Conservation (phyloP, 92 coral and sea anemone species). For the Bergia sp. region DNA sequence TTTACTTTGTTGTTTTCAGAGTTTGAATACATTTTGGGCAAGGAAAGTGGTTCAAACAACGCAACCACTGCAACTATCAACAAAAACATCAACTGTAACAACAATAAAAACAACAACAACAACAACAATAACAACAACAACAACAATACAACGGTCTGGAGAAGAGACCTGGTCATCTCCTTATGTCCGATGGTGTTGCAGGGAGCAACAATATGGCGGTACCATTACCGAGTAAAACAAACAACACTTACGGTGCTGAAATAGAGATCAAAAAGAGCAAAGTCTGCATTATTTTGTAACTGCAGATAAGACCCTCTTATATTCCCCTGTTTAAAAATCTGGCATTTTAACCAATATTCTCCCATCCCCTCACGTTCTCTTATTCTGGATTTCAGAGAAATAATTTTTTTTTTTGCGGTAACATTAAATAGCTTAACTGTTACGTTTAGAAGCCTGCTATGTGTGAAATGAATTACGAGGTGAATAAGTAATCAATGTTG, state of each 20-base stretch:
- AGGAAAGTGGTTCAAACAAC: neutral
- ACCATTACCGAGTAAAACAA: neutral
- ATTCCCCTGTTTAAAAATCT: too few relatives aligned
- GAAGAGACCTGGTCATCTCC: neutral
- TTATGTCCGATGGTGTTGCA: neutral
- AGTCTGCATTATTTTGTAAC: neutral
- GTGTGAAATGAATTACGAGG: too few relatives aligned
- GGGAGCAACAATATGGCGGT: neutral
- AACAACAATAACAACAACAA: constrained; percentile 1
- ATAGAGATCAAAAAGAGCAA: neutral
- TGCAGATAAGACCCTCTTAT: too few relatives aligned
- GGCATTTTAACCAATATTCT: too few relatives aligned
- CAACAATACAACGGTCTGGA: neutral
- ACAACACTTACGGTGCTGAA: neutral
- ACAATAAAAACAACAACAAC: neutral
- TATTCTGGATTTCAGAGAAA: too few relatives aligned
- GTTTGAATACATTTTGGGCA: neutral
- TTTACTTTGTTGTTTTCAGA: neutral
- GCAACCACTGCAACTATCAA: neutral
- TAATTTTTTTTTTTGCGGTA: too few relatives aligned
- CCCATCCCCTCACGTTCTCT: too few relatives aligned
- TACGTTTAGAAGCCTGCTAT: too few relatives aligned
- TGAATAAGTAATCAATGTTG: too few relatives aligned
- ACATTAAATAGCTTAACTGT: too few relatives aligned
- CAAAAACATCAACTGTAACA: neutral